Conservation (phyloP, 2,888 invertebrate genomes). For the Argyra leucocephala region DNA sequence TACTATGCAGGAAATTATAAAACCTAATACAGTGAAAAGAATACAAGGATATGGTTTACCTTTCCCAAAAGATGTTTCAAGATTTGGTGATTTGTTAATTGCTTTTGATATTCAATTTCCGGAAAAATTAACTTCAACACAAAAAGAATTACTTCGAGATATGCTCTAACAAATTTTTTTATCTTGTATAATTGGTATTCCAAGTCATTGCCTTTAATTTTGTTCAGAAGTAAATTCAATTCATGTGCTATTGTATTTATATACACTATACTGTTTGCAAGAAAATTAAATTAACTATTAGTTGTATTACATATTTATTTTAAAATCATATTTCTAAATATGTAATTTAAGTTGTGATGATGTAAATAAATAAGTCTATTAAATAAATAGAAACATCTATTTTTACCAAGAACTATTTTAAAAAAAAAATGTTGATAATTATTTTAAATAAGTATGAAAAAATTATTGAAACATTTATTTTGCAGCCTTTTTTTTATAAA, state of each 20-base stretch:
- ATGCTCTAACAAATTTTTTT: constrained; percentile 55
- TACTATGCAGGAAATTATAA: constrained; percentile 74
- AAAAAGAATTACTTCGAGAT: constrained; percentile 82
- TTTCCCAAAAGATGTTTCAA: constrained; percentile 82
- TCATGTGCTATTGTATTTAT: neutral
- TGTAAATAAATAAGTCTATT: constrained; percentile 1
- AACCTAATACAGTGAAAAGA: constrained; percentile 80
- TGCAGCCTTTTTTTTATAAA: too few species aligned
- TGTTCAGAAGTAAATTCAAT: neutral
- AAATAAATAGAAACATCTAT: neutral
- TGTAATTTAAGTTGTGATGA: neutral
- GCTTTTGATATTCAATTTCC: constrained; percentile 95
- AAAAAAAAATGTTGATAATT: too few species aligned
- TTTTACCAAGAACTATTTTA: neutral
- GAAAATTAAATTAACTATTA: neutral
- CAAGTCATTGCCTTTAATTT: constrained; percentile 1
- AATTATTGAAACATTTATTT: too few species aligned
- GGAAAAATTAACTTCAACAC: constrained; percentile 65
- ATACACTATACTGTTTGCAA: neutral
- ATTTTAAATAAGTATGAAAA: too few species aligned
- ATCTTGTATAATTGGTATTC: neutral
- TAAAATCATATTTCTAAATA: neutral
- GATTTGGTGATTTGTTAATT: constrained; percentile 86
- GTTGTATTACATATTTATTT: constrained; percentile 1
- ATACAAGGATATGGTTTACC: constrained; percentile 89